These are phyloP conservation scores for Mechanitis messenoides DNA, from an alignment of 2,888 invertebrate genomes.

Conservation along the genomic window DNA sequence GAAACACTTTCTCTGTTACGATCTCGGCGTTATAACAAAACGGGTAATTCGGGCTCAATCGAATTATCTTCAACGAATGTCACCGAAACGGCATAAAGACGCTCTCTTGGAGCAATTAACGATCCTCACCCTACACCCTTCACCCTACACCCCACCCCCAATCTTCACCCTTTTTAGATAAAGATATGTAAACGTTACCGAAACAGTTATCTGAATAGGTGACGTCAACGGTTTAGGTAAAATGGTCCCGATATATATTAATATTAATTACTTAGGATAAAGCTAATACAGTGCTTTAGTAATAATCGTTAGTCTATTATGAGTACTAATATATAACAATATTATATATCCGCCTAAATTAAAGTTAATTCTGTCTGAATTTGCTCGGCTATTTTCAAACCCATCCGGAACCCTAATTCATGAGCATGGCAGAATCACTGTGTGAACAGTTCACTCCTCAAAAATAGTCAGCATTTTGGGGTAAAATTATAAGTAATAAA, in stretches of 20 bases:
- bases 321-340: too few species aligned
- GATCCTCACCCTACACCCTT: conserved; percentile 28
- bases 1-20: conserved; percentile 34
- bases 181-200: conserved; percentile 64
- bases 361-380: too few species aligned
- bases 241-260: conserved; percentile 5
- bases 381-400: too few species aligned
- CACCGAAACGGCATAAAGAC: conserved; percentile 62
- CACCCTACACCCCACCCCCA: conserved; percentile 38
- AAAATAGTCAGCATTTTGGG: too few species aligned
- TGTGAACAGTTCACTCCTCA: too few species aligned
- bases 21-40: conserved; percentile 38
- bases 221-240: conserved; percentile 15
- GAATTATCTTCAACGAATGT: conserved; percentile 60
- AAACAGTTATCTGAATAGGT: conserved; percentile 21
- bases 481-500: neutral
- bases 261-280: conserved; percentile 6
- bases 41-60: conserved; percentile 61
- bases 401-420: too few species aligned
- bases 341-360: neutral
- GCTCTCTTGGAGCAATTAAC: conserved; percentile 61
- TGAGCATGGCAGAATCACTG: too few species aligned
- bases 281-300: neutral
- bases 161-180: conserved; percentile 70
- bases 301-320: neutral